These are phyloP conservation scores for Oreochromis niloticus DNA, from an alignment of 2,113 vertebrate species.

Conservation along the genomic window DNA sequence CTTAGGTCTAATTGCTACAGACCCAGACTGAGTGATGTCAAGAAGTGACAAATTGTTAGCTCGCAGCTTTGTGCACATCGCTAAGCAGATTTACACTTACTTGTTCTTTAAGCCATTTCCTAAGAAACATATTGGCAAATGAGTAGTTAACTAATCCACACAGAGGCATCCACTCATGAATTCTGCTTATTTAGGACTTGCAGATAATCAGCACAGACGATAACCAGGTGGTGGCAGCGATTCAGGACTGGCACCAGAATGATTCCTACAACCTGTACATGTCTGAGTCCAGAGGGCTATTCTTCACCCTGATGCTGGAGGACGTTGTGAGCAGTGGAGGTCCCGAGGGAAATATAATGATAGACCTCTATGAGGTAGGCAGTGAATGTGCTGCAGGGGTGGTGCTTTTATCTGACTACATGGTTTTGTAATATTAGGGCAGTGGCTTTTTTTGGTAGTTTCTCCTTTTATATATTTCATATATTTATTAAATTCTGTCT, in stretches of 20 bases:
- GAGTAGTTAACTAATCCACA: neutral
- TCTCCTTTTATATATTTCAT: neutral
- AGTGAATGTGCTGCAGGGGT: neutral
- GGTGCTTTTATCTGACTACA: neutral
- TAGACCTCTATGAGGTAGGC: constrained; percentile 94
- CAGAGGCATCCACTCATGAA: neutral
- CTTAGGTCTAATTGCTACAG: constrained; percentile 23
- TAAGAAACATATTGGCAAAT: neutral
- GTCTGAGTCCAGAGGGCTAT: constrained; percentile 84
- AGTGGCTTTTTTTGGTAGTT: neutral
- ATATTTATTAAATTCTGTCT: neutral
- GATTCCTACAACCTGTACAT: constrained; percentile 92
- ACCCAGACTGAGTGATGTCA: constrained; percentile 31
- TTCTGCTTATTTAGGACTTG: constrained; percentile 76
- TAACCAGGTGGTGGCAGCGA: constrained; percentile 89
- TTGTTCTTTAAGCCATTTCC: neutral
- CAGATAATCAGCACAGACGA: constrained; percentile 95
- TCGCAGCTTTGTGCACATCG: neutral
- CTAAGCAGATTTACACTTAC: neutral
- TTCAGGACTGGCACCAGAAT: constrained; percentile 93
- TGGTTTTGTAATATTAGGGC: neutral
- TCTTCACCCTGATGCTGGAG: constrained; percentile 89
- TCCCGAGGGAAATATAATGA: constrained; percentile 91
- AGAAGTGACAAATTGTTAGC: constrained; percentile 23
- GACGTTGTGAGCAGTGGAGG: constrained; percentile 87